Base-by-base conservation (phyloP, 2,888 invertebrate species). In the Scaeva pyrastri region DNA sequence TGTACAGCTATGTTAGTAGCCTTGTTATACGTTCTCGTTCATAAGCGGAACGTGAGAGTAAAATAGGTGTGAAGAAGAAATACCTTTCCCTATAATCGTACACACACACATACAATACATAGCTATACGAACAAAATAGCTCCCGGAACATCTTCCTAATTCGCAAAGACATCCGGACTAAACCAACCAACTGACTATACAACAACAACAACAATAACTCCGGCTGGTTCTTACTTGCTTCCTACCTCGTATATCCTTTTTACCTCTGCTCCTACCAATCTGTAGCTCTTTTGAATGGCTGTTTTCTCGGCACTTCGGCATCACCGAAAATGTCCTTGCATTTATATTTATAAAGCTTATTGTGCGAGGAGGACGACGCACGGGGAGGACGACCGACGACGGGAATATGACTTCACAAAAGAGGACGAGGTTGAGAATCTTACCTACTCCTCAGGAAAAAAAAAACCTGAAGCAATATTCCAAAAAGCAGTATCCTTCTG, bases 331-430 rank as follows among this genome's bases (percentile, higher is more conserved):
- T 82, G 86, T 82, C 86, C 86, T 86, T 77, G 86, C 73, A 82
- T 86, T 39, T 74, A 78, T 78, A 86, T 86, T 86, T 86, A 86
- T 82, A 82, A 82, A 78, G 86, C 77, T 86, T 78, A 82, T 86
- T 82, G 73, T 82, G 72, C 70, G 45, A 39, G 31, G 8, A 31
- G 6, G 31, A 31, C 31, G 31, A 31, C 6, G 31, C 31, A 7
- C 31, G 31, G 8, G 6, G 31, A 31, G 6, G 31, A 31, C 31
- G 31, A 31, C 31, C 31, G 31, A 31, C 31, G 39, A 77, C 45
- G 52, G 50, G 77, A 60, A 81, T 77, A 82, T 70, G 36, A 62
- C 45, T 55, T 31, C 70, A 75, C 48, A 52, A 66, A 66, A 83
- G 43, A 55, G 68, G 56, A 55, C 48, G 68, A 68, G 23, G 36